These are phyloP conservation scores for Strigamia crassipes DNA, from an alignment of 2,888 invertebrate genomes.

Conservation along the genomic window DNA sequence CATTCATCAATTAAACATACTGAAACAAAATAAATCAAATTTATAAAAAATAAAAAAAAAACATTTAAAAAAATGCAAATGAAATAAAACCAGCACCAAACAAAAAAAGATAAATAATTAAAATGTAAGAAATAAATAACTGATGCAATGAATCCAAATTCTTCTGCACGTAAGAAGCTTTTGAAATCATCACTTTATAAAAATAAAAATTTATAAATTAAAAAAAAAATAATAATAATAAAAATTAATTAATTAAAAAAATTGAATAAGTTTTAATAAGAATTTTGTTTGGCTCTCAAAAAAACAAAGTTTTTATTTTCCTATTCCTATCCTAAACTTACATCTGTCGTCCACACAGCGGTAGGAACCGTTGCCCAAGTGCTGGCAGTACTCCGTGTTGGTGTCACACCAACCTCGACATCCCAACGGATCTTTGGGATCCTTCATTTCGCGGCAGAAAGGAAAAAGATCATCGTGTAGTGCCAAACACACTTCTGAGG, in stretches of 20 bases:
- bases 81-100: conserved; percentile 24
- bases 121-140: neutral
- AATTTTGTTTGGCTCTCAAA: conserved; percentile 43
- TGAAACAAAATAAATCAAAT: conserved; percentile 51
- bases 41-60: neutral
- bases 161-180: conserved; percentile 29
- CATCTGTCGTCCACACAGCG: conserved; percentile 55
- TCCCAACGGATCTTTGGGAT: conserved; percentile 67
- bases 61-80: neutral
- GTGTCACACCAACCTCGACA: conserved; percentile 70
- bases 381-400: conserved; percentile 69
- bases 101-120: neutral
- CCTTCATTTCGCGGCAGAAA: conserved; percentile 64
- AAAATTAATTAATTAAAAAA: too few species aligned
- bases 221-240: conserved; percentile 54
- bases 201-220: neutral
- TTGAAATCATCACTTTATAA: conserved; percentile 36
- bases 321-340: conserved; percentile 44
- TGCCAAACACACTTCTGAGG: conserved; percentile 66
- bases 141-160: conserved; percentile 17
- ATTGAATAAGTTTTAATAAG: conserved; percentile 13
- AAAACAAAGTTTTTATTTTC: neutral
- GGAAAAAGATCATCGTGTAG: conserved; percentile 67
- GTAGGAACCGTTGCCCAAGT: conserved; percentile 64
- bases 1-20: conserved; percentile 70